Conservation (phyloP, 64 coral and sea anemone genomes). For the Astreopora myriophthalma region DNA sequence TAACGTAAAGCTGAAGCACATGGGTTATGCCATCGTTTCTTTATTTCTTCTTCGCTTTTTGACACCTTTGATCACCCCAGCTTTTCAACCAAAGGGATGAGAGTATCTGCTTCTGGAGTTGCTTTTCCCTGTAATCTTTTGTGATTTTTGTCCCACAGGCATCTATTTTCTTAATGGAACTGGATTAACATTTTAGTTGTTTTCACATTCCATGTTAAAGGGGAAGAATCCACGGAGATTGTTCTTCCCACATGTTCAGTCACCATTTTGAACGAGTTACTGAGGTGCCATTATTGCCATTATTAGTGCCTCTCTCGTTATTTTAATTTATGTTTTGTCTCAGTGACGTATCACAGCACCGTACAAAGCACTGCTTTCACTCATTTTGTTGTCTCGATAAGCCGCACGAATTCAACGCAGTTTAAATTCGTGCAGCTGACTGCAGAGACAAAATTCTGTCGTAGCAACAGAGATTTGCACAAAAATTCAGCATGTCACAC, state of each 20-base stretch:
- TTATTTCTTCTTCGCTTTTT: conserved; percentile 22
- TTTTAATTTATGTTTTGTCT: neutral
- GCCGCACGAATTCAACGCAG: neutral
- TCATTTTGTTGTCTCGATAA: neutral
- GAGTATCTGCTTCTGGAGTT: neutral
- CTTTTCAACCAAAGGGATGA: conserved; percentile 37
- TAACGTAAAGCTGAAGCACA: conserved; percentile 20
- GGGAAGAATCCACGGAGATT: neutral
- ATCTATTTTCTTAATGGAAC: conserved; percentile 49
- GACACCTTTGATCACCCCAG: conserved; percentile 6
- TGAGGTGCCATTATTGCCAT: neutral
- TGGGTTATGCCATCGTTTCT: conserved; percentile 47
- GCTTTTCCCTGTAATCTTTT: conserved; percentile 57
- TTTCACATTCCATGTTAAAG: conserved; percentile 29
- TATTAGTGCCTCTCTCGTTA: no score
- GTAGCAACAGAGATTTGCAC: neutral
- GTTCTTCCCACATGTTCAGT: neutral
- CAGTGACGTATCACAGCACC: neutral
- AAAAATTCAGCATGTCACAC: neutral
- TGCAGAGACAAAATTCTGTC: no score
- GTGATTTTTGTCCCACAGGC: conserved; percentile 53
- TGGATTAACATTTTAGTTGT: conserved; percentile 49
- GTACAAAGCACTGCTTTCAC: neutral
- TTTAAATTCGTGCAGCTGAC: neutral
- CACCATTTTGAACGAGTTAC: neutral